These are phyloP conservation scores for Mugil cephalus DNA, from an alignment of 2,113 vertebrate species.

Conservation along the genomic window DNA sequence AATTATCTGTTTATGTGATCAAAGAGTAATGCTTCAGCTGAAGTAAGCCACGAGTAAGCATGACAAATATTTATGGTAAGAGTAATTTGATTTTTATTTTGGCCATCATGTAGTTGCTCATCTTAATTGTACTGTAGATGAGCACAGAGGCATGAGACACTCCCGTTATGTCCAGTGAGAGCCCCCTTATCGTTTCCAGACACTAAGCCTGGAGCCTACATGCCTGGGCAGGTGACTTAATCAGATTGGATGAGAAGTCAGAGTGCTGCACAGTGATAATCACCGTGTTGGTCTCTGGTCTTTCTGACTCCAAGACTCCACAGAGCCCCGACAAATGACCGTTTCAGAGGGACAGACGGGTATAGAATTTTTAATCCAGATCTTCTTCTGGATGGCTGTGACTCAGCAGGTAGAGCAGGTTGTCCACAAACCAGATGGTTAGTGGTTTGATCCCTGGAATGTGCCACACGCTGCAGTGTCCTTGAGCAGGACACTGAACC, in stretches of 20 bases:
- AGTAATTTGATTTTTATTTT: neutral
- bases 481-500: too few relatives aligned
- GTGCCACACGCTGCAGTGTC: too few relatives aligned
- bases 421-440: too few relatives aligned
- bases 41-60: neutral
- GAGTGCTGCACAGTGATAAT: conserved; percentile 39
- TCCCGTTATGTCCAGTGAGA: conserved; percentile 22
- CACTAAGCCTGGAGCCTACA: conserved; percentile 32
- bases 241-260: conserved; percentile 50
- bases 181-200: conserved; percentile 46
- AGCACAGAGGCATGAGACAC: neutral
- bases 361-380: conserved; percentile 47
- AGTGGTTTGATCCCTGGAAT: too few relatives aligned
- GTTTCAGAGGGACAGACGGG: conserved; percentile 2
- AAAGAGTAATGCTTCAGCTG: neutral
- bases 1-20: neutral
- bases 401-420: too few relatives aligned
- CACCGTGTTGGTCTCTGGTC: conserved; percentile 31
- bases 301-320: conserved; percentile 33
- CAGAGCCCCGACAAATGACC: conserved; percentile 21
- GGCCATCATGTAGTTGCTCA: conserved; percentile 4
- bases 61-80: conserved; percentile 1
- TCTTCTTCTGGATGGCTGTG: neutral
- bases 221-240: conserved; percentile 48
- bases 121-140: neutral